Evolutionary conservation across 1,140 invertebrate species (phyloP), one percentile per base, ranked within the genome.

Genomic region (Ceratina japonica): DNA sequence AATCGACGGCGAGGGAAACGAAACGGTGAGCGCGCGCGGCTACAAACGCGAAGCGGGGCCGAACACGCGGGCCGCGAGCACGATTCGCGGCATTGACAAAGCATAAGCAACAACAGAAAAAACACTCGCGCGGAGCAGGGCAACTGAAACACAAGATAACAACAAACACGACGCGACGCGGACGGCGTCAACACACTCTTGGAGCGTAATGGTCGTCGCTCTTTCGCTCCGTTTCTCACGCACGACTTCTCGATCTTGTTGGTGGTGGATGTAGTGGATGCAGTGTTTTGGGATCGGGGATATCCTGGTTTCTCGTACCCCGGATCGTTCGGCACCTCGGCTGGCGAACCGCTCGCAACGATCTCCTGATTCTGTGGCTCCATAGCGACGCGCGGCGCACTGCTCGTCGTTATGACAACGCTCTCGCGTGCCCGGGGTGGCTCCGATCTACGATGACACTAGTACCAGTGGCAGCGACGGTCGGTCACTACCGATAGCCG

Each of bases 301-400:
- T 75, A 61, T 81, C 66, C 52, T 22, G 31, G 3, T 79, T 59
- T 68, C 78, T 84, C 83, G 74, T 95, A 97, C 96, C 96, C 96
- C 92, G 96, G 96, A 94, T 97, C 96, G 94, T 97, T 97, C 92
- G 96, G 96, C 92, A 97, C 96, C 94, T 97, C 96, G 72, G 95
- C 95, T 75, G 96, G 95, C 88, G 96, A 95, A 89, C 95, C 95
- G 91, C 95, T 94, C 85, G 94, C 94, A 87, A 94, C 94, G 89
- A 95, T 94, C 86, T 96, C 95, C 93, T 95, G 95, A 89, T 91
- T 95, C 91, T 96, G 95, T 88, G 94, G 93, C 92, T 96, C 95
- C 95, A 95, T 95, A 84, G 71, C 85, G 86, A 87, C 87, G 89
- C 92, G 75, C 83, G 79, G 71, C 79, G 84, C 79, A 85, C 84